phyloP scores from a whole-genome alignment of 2,888 invertebrate species.

The Dynastes hyllus region DNA sequence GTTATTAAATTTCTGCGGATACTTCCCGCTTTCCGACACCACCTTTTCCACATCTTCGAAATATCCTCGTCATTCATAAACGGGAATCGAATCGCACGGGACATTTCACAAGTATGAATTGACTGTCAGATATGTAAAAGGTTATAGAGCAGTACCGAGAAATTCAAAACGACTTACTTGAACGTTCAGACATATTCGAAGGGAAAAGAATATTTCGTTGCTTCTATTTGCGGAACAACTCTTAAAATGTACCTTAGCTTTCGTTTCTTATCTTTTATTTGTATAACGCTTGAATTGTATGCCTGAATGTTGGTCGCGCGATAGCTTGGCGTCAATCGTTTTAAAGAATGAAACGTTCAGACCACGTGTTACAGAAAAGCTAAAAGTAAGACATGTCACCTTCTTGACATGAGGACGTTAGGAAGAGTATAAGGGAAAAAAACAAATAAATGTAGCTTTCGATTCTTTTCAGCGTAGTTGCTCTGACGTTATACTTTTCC shows the following conservation, averaged over 20 bases:
- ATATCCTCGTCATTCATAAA: constrained; percentile 15
- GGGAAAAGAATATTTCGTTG: background rate
- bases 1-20: constrained; percentile 37
- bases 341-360: too few species aligned
- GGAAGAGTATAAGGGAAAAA: too few species aligned
- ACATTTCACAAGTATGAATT: background rate
- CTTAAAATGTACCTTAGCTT: too few species aligned
- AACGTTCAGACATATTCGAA: background rate
- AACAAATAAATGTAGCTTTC: too few species aligned
- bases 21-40: background rate
- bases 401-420: too few species aligned
- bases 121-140: background rate
- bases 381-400: too few species aligned
- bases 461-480: background rate
- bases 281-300: too few species aligned
- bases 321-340: too few species aligned
- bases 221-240: background rate
- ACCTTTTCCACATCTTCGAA: background rate
- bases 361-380: too few species aligned
- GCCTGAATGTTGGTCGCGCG: too few species aligned
- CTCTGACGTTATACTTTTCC: background rate
- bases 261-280: too few species aligned
- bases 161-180: background rate
- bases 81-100: constrained; percentile 18
- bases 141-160: too few species aligned